phyloP scores from a whole-genome alignment of 2,113 vertebrate species.

The Phodopus roborovskii region DNA sequence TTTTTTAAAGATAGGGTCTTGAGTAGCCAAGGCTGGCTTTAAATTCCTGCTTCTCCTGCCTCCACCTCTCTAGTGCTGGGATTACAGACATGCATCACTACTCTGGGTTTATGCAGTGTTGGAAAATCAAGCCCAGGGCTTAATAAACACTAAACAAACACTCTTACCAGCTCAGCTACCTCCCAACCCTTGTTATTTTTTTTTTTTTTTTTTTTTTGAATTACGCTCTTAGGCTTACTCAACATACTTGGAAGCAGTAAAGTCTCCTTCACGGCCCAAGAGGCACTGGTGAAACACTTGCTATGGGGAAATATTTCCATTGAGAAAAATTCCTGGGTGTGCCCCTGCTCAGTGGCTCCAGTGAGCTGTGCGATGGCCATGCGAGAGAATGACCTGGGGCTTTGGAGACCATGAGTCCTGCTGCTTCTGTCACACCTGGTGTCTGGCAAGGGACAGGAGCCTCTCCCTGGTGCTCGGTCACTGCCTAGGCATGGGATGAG shows the following conservation, averaged over 20 bases:
- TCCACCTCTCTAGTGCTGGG: background rate
- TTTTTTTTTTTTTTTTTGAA: too few species aligned
- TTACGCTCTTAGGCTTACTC: conserved; percentile 67
- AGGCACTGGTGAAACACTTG: conserved; percentile 65
- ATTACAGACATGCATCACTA: background rate
- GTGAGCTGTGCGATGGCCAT: background rate
- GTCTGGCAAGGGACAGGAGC: background rate
- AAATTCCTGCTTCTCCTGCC: background rate
- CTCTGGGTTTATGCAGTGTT: background rate
- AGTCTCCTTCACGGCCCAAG: conserved; percentile 53
- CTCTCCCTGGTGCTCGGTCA: background rate
- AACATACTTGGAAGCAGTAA: conserved; percentile 74
- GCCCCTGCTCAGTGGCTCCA: background rate
- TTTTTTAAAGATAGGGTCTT: background rate
- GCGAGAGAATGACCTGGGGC: background rate
- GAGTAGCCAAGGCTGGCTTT: background rate
- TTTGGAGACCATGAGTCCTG: background rate
- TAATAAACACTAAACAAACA: background rate
- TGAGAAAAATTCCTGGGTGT: conserved; percentile 40
- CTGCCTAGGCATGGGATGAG: background rate
- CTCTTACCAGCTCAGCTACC: background rate
- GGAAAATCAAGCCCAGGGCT: background rate
- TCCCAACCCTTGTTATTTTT: background rate
- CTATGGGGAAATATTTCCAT: conserved; percentile 59
- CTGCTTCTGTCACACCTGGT: background rate